A percentile compares a stretch with the other conserved stretches of the same genome.
Conservation (phyloP, 2,113 vertebrate species). For the Sigmodon hispidus region DNA sequence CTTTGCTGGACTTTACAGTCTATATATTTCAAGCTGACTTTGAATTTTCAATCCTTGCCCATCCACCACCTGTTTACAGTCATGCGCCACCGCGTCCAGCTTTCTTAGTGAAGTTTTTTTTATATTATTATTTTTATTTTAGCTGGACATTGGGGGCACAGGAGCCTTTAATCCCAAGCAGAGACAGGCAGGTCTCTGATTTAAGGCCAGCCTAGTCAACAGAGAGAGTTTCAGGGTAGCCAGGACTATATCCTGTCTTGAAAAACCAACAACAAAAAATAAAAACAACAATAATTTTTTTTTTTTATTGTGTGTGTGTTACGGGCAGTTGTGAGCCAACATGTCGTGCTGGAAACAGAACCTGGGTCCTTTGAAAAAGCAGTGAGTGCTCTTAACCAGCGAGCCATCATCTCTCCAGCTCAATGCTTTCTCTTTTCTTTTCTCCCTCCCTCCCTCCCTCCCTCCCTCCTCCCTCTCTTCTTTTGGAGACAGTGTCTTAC, state of each 20-base stretch:
- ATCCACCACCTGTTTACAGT: neutral
- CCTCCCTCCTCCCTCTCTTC: fast-evolving
- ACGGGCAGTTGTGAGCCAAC: neutral
- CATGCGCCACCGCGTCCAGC: neutral
- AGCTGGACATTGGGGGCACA: neutral
- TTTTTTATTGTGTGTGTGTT: neutral
- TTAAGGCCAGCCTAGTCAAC: neutral
- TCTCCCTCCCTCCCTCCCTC: fast-evolving
- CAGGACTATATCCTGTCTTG: neutral
- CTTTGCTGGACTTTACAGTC: neutral
- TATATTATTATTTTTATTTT: too few relatives aligned
- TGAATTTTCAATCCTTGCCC: neutral
- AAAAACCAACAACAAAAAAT: too few relatives aligned
- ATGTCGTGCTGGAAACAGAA: neutral
- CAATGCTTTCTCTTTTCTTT: too few relatives aligned
- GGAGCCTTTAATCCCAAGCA: neutral
- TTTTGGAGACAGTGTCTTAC: neutral
- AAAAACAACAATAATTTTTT: neutral
- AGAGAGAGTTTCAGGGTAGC: neutral
- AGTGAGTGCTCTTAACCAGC: neutral
- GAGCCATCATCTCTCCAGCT: too few relatives aligned
- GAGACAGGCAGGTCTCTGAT: neutral
- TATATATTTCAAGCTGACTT: neutral
- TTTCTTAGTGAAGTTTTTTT: neutral
- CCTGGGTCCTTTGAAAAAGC: neutral